These are phyloP conservation scores for Catharus fuscescens DNA, from an alignment of 2,113 vertebrate genomes.

Conservation along the genomic window DNA sequence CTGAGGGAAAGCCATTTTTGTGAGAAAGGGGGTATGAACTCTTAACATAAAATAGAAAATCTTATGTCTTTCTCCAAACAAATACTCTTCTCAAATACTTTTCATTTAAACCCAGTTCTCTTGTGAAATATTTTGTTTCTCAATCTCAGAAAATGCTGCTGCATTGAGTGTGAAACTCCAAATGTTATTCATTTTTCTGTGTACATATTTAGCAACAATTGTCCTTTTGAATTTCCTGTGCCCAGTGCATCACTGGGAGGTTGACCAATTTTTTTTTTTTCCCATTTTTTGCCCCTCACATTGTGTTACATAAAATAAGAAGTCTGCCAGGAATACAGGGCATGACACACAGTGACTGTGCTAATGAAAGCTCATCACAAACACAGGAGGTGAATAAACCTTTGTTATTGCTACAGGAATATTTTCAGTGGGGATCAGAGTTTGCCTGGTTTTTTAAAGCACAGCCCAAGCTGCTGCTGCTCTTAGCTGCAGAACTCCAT, in stretches of 20 bases:
- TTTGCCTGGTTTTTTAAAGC: accelerated
- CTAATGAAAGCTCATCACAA: slow-evolving; percentile 42
- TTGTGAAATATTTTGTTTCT: not conserved
- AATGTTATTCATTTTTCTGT: not conserved
- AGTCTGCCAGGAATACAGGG: slow-evolving; percentile 28
- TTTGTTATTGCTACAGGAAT: not conserved
- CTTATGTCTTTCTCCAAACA: accelerated
- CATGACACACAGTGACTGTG: slow-evolving; percentile 55
- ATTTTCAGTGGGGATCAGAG: not conserved
- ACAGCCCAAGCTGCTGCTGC: not conserved
- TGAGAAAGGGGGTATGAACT: not conserved
- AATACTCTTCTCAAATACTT: not conserved
- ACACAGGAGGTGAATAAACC: slow-evolving; percentile 55
- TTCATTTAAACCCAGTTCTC: not conserved
- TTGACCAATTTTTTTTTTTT: not conserved
- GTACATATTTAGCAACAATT: slow-evolving; percentile 58
- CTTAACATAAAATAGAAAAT: not conserved
- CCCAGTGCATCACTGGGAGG: slow-evolving; percentile 35
- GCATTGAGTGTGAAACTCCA: not conserved
- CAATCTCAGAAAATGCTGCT: not conserved
- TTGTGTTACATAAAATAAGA: slow-evolving; percentile 47
- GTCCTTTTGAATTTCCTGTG: slow-evolving; percentile 54
- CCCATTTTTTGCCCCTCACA: not conserved
- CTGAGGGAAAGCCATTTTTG: not conserved
- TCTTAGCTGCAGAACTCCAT: not conserved